phyloP scores from a whole-genome alignment of 2,888 invertebrate genomes.

The Dicyrtoma fusca region DNA sequence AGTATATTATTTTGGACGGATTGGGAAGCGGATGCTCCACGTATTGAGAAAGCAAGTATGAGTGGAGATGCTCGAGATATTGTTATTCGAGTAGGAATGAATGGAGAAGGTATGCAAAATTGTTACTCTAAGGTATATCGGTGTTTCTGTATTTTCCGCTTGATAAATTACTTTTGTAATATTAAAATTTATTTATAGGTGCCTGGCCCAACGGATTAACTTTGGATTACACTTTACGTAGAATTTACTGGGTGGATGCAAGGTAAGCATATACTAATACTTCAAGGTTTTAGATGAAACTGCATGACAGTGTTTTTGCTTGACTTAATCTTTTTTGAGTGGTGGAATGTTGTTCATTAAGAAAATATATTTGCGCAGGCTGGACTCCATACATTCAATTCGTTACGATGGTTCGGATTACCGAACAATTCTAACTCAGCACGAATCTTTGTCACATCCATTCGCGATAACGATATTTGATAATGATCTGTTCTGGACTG shows the following conservation, averaged over 20 bases:
- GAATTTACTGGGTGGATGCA: constrained; percentile 88
- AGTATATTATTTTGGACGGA: constrained; percentile 82
- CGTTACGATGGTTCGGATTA: constrained; percentile 78
- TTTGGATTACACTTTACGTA: constrained; percentile 71
- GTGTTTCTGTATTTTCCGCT: neutral
- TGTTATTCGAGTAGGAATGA: constrained; percentile 66
- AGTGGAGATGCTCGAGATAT: constrained; percentile 70
- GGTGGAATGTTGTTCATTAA: constrained; percentile 9
- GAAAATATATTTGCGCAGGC: constrained; percentile 61
- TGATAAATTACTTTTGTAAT: neutral
- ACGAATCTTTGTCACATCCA: constrained; percentile 79
- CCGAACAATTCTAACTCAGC: constrained; percentile 71
- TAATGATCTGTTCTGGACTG: constrained; percentile 89
- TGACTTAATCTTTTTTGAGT: neutral
- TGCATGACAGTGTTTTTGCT: neutral
- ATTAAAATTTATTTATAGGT: constrained; percentile 59
- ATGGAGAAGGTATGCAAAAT: constrained; percentile 59
- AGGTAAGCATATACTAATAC: constrained; percentile 59
- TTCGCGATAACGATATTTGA: constrained; percentile 87
- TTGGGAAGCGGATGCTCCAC: constrained; percentile 77
- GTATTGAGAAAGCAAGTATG: constrained; percentile 81
- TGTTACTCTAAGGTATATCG: neutral
- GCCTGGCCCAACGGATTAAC: constrained; percentile 87
- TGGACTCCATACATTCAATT: constrained; percentile 83
- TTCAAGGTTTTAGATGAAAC: neutral